Conservation (phyloP, 92 coral and sea anemone species). For the Isaurus tuberculatus region DNA sequence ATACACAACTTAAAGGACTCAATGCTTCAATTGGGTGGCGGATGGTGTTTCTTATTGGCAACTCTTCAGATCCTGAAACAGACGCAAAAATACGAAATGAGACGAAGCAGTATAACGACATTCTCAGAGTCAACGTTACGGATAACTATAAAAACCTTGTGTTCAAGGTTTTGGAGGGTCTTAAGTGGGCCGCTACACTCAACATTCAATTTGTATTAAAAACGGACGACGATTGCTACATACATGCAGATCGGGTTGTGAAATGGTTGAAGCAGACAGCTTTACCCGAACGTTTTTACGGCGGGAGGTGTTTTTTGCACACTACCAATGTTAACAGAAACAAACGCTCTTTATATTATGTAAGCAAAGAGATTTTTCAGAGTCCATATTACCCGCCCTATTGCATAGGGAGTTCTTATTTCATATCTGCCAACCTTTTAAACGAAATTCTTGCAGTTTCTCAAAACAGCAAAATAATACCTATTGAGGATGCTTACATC, state of each 20-base stretch:
- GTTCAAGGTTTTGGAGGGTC: background rate
- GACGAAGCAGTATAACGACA: background rate
- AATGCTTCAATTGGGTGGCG: background rate
- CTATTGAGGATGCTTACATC: background rate
- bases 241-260: background rate
- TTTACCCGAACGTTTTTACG: background rate
- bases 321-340: background rate
- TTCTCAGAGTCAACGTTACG: too few species aligned
- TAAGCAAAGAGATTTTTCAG: background rate
- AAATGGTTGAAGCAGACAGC: background rate
- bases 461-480: background rate
- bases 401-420: background rate
- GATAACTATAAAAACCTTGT: too few species aligned
- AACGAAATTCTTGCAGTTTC: too few species aligned
- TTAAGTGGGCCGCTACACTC: background rate
- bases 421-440: background rate
- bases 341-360: background rate
- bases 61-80: background rate
- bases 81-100: background rate
- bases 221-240: background rate
- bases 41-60: too few species aligned
- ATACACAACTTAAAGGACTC: background rate
- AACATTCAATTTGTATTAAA: background rate
- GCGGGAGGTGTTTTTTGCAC: background rate
- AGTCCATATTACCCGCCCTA: background rate